phyloP scores from a whole-genome alignment of 1,140 invertebrate species.

The Drosophila funebris region DNA sequence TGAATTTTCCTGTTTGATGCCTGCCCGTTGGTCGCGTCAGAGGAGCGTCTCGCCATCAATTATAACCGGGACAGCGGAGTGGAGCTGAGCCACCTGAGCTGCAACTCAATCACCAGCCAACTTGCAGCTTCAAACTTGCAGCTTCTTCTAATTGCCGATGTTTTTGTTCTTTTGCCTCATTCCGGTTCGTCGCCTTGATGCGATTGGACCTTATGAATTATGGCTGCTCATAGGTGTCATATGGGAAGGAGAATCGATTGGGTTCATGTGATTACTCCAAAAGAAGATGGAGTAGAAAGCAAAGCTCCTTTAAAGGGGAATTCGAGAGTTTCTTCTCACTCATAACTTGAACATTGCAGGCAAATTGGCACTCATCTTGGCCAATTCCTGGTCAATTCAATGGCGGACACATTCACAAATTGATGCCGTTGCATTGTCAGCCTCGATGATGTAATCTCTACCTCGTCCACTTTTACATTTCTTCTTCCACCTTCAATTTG shows the following conservation, averaged over 20 bases:
- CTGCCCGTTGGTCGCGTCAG: slow-evolving; percentile 36
- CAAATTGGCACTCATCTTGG: slow-evolving; percentile 58
- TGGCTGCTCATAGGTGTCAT: slow-evolving; percentile 51
- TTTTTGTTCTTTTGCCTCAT: slow-evolving; percentile 43
- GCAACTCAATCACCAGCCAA: slow-evolving; percentile 71
- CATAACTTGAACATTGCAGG: slow-evolving; percentile 22
- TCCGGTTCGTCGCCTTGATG: slow-evolving; percentile 8
- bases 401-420: slow-evolving; percentile 55
- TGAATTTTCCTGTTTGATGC: slow-evolving; percentile 76
- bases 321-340: slow-evolving; percentile 11
- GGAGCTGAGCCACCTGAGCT: slow-evolving; percentile 59
- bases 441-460: slow-evolving; percentile 58
- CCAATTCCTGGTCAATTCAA: slow-evolving; percentile 24
- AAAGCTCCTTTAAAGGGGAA: slow-evolving; percentile 32
- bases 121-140: slow-evolving; percentile 15
- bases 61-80: slow-evolving; percentile 40
- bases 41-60: slow-evolving; percentile 63
- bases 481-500: slow-evolving; percentile 34
- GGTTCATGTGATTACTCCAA: slow-evolving; percentile 15
- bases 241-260: not conserved
- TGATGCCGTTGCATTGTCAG: slow-evolving; percentile 40
- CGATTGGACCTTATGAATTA: slow-evolving; percentile 52
- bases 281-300: slow-evolving; percentile 51
- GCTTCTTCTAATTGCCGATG: slow-evolving; percentile 69
- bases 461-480: slow-evolving; percentile 9